Evolutionary conservation across 2,888 invertebrate genomes (phyloP).

Genomic region (Caenorhabditis zanzibari): DNA sequence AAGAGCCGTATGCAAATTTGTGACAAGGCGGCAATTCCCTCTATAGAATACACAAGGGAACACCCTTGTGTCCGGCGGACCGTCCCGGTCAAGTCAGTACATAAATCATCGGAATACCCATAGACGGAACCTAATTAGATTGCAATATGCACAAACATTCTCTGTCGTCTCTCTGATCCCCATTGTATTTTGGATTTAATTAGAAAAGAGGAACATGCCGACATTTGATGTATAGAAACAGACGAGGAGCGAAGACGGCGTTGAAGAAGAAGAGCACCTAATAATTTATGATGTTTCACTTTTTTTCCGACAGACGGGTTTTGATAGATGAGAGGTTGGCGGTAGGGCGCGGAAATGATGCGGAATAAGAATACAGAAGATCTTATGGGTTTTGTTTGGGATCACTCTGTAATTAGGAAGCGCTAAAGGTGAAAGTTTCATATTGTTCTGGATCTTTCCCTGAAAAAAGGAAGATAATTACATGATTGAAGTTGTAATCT

Average conservation of each 20-base stretch:
- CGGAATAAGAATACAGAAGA: conserved; percentile 23
- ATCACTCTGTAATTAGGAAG: not conserved
- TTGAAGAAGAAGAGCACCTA: not conserved
- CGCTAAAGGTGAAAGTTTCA: not conserved
- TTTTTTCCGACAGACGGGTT: conserved; percentile 31
- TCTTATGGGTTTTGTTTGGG: not conserved
- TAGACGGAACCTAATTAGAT: conserved; percentile 51
- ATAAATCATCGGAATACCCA: conserved; percentile 56
- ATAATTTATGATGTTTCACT: conserved; percentile 54
- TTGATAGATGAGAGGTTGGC: conserved; percentile 43
- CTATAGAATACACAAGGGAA: conserved; percentile 49
- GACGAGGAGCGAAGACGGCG: conserved; percentile 37
- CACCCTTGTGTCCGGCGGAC: conserved; percentile 29
- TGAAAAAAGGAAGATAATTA: too few species aligned
- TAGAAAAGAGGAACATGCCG: conserved; percentile 42
- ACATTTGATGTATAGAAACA: conserved; percentile 50
- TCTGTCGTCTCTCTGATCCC: conserved; percentile 18
- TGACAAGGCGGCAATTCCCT: conserved; percentile 23
- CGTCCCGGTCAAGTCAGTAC: conserved; percentile 40
- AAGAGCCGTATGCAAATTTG: conserved; percentile 55
- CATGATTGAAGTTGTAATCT: too few species aligned
- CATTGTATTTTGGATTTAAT: conserved; percentile 32
- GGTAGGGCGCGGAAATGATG: conserved; percentile 35
- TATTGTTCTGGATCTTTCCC: too few species aligned
- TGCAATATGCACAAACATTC: conserved; percentile 53